A percentile compares a stretch with the other conserved stretches of the same genome.
These are phyloP conservation scores for Temnothorax rugatulus DNA, from an alignment of 2,888 invertebrate genomes.

Conservation along the genomic window DNA sequence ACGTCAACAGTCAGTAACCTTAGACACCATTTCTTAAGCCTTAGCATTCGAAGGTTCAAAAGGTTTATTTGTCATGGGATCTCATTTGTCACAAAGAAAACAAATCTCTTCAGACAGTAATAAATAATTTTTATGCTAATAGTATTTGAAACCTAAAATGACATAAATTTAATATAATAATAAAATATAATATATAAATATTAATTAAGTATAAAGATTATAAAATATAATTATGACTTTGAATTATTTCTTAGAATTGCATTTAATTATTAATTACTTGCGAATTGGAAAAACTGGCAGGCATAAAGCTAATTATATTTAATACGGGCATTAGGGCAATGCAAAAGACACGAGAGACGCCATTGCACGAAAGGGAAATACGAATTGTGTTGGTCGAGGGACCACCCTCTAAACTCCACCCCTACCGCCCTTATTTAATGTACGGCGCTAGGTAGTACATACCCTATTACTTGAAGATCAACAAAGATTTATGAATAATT, in stretches of 20 bases:
- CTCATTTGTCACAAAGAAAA: neutral
- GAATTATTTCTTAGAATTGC: neutral
- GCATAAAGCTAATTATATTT: slow-evolving; percentile 48
- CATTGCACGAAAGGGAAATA: slow-evolving; percentile 65
- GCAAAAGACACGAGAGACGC: slow-evolving; percentile 62
- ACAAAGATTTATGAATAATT: neutral
- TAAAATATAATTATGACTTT: neutral
- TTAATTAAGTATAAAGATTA: neutral
- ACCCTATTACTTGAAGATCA: slow-evolving; percentile 44
- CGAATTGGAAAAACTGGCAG: neutral
- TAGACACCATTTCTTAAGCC: slow-evolving; percentile 23
- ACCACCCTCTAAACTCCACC: slow-evolving; percentile 72
- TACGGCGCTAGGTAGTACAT: slow-evolving; percentile 40
- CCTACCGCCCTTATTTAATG: slow-evolving; percentile 58
- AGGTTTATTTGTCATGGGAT: neutral
- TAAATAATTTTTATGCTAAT: neutral
- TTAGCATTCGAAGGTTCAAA: neutral
- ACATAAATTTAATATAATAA: neutral
- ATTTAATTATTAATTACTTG: neutral
- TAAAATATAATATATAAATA: neutral
- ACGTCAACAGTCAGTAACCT: slow-evolving; percentile 63
- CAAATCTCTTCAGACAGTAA: neutral
- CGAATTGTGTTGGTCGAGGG: slow-evolving; percentile 65
- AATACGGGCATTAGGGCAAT: slow-evolving; percentile 37
- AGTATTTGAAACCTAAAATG: neutral